These are phyloP conservation scores for Actinia tenebrosa DNA, from an alignment of 64 coral and sea anemone genomes.

Conservation along the genomic window DNA sequence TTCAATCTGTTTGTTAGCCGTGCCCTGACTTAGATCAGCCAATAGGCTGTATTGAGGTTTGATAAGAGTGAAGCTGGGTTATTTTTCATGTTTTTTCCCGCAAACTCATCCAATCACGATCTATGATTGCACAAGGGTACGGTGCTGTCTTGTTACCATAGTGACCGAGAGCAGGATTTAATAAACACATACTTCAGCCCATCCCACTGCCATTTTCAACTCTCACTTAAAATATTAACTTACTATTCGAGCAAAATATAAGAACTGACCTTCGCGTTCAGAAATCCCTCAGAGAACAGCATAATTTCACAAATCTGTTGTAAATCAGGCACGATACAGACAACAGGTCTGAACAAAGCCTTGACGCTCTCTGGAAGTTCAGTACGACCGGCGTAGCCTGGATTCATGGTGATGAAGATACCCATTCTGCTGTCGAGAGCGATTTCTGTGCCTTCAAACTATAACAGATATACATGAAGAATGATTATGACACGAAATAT, in stretches of 20 bases:
- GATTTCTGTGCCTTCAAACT: conserved; percentile 99
- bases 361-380: conserved; percentile 98
- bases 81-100: too few species aligned
- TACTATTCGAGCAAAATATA: neutral
- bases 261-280: conserved; percentile 78
- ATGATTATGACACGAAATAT: neutral
- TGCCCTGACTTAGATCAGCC: too few species aligned
- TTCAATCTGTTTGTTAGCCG: too few species aligned
- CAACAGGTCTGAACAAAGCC: conserved; percentile 86
- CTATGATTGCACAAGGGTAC: too few species aligned
- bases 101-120: too few species aligned
- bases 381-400: conserved; percentile 94
- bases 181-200: too few species aligned
- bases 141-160: too few species aligned
- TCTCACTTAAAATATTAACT: neutral
- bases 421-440: conserved; percentile 88
- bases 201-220: too few species aligned
- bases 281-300: conserved; percentile 97
- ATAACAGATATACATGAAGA: neutral
- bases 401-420: conserved; percentile 99
- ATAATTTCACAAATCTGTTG: conserved; percentile 99
- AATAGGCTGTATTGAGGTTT: too few species aligned
- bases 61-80: too few species aligned
- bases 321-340: conserved; percentile 92
- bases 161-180: too few species aligned